Evolutionary conservation across 2,888 invertebrate species (phyloP).

Genomic region (Agriotes lineatus): DNA sequence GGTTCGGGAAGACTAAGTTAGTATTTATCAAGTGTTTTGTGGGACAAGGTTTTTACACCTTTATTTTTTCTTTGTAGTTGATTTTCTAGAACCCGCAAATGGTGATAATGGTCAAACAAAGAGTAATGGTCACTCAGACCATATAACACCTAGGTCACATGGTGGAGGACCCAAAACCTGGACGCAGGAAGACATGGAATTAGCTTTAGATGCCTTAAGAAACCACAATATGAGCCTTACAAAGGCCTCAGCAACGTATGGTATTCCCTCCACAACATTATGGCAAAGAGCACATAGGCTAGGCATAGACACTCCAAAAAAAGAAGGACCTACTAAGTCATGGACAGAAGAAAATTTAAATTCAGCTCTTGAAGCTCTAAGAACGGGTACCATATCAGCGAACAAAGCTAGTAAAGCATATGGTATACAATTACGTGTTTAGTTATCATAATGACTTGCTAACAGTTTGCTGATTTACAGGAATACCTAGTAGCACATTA

Average conservation of each 20-base stretch:
- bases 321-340: constrained; percentile 87
- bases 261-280: constrained; percentile 90
- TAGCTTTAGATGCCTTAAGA: constrained; percentile 86
- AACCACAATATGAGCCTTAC: constrained; percentile 92
- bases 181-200: constrained; percentile 92
- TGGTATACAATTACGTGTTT: constrained; percentile 67
- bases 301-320: constrained; percentile 92
- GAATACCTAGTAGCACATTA: constrained; percentile 90
- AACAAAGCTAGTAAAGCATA: constrained; percentile 94
- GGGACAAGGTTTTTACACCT: no score
- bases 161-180: constrained; percentile 84
- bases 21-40: no score
- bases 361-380: constrained; percentile 83
- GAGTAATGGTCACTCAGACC: constrained; percentile 61
- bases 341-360: constrained; percentile 90
- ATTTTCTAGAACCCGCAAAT: constrained; percentile 51
- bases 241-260: constrained; percentile 86
- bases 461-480: constrained; percentile 59
- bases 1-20: constrained; percentile 59
- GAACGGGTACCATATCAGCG: constrained; percentile 88
- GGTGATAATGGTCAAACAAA: constrained; percentile 57
- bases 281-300: constrained; percentile 92
- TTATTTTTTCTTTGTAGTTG: no score
- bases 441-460: no score
- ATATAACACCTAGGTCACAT: constrained; percentile 61